These are phyloP conservation scores for Nomia melanderi DNA, from an alignment of 1,140 invertebrate species.

Conservation along the genomic window DNA sequence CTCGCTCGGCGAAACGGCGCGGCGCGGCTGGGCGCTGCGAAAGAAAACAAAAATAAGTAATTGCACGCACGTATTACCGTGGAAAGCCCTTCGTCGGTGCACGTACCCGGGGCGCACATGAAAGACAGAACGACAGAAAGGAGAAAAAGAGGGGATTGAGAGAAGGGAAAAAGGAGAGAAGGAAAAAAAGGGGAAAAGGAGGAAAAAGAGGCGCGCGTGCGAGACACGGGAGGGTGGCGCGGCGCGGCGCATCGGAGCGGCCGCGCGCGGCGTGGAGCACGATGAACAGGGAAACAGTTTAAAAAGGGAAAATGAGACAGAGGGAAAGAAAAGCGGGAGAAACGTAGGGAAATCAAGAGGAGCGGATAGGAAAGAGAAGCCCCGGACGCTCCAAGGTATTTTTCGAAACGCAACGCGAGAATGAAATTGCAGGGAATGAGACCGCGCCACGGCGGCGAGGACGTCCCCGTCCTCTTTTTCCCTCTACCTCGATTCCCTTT, in stretches of 20 bases:
- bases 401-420: constrained; percentile 56
- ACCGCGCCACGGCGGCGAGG: not conserved
- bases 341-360: constrained; percentile 4
- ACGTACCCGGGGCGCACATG: constrained; percentile 18
- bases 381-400: constrained; percentile 45
- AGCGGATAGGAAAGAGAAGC: not conserved
- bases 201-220: too few species aligned
- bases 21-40: not conserved
- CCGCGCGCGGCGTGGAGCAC: too few species aligned
- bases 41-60: constrained; percentile 61
- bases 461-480: too few species aligned
- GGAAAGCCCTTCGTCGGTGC: constrained; percentile 44
- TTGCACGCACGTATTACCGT: constrained; percentile 61
- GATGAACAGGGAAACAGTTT: constrained; percentile 19
- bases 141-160: too few species aligned
- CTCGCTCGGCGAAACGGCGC: constrained; percentile 31
- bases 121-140: constrained; percentile 35
- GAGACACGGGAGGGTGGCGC: not conserved
- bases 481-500: too few species aligned
- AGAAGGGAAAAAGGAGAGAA: too few species aligned
- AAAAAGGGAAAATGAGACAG: not conserved
- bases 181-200: not conserved
- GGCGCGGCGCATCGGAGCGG: not conserved
- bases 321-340: not conserved
- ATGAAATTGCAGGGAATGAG: constrained; percentile 57